A percentile compares a stretch with the other conserved stretches of the same genome.
phyloP scores from a whole-genome alignment of 2,888 invertebrate genomes.

The Amphipyra tragopoginis region DNA sequence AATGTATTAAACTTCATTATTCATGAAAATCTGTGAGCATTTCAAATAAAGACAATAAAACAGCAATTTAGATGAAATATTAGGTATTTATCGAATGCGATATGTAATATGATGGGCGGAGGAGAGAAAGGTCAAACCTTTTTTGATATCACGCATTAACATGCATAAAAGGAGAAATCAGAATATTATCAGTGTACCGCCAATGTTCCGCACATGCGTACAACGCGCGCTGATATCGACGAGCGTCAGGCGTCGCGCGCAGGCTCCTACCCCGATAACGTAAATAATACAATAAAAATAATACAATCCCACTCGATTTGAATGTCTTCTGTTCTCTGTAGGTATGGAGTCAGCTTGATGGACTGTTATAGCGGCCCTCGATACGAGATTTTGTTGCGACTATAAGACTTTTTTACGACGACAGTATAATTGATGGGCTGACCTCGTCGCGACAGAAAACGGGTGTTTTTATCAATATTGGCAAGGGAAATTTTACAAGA shows the following conservation, averaged over 20 bases:
- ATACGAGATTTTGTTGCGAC: constrained; percentile 61
- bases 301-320: constrained; percentile 81
- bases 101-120: constrained; percentile 61
- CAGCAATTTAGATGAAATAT: constrained; percentile 44
- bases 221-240: constrained; percentile 75
- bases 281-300: constrained; percentile 88
- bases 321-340: constrained; percentile 72
- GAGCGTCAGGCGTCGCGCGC: constrained; percentile 72
- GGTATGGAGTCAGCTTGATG: constrained; percentile 59
- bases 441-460: constrained; percentile 57
- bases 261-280: constrained; percentile 77
- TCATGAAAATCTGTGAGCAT: background rate
- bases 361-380: constrained; percentile 64
- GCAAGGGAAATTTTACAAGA: constrained; percentile 42
- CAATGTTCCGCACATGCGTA: constrained; percentile 85
- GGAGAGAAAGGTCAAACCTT: constrained; percentile 72
- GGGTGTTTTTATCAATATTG: constrained; percentile 65
- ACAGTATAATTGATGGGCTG: constrained; percentile 68
- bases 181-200: constrained; percentile 80
- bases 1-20: background rate
- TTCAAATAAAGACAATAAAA: background rate
- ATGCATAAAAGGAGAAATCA: constrained; percentile 86
- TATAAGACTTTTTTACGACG: constrained; percentile 67
- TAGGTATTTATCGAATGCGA: constrained; percentile 65
- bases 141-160: constrained; percentile 81